Percentiles rank a stretch among this genome's conserved stretches.
phyloP scores from a whole-genome alignment of 2,888 invertebrate genomes.

The Mythimna vitellina region DNA sequence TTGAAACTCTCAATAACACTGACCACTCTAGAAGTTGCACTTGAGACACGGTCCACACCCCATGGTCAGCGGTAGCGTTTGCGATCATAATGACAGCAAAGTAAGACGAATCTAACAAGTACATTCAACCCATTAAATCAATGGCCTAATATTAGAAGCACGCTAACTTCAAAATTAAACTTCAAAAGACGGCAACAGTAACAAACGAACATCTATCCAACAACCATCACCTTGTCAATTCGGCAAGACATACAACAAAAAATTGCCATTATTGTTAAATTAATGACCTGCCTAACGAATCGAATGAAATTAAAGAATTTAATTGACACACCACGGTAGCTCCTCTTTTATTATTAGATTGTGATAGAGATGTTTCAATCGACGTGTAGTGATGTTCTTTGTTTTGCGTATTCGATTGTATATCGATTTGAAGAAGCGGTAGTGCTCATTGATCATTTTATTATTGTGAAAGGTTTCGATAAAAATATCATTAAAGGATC shows the following conservation, averaged over 20 bases:
- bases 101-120: background rate
- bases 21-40: background rate
- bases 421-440: constrained; percentile 29
- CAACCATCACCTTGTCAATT: constrained; percentile 46
- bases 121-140: constrained; percentile 29
- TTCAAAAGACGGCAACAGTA: constrained; percentile 41
- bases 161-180: constrained; percentile 17
- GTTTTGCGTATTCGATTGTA: constrained; percentile 55
- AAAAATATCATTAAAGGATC: background rate
- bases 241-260: constrained; percentile 31
- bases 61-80: background rate
- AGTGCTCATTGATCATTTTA: constrained; percentile 16
- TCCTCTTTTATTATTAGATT: constrained; percentile 70
- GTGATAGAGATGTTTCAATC: constrained; percentile 76
- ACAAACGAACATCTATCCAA: constrained; percentile 24
- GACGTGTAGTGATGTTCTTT: constrained; percentile 66
- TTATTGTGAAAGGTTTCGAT: constrained; percentile 3
- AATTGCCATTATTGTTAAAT: constrained; percentile 54
- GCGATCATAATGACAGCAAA: background rate
- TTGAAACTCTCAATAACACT: background rate
- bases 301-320: constrained; percentile 55
- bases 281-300: constrained; percentile 60
- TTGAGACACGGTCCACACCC: background rate
- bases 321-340: constrained; percentile 58
- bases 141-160: constrained; percentile 34